A percentile compares a stretch with the other conserved stretches of the same genome.
These are phyloP conservation scores for Scaptomyza tumidula DNA, from an alignment of 2,888 invertebrate genomes.

Conservation along the genomic window DNA sequence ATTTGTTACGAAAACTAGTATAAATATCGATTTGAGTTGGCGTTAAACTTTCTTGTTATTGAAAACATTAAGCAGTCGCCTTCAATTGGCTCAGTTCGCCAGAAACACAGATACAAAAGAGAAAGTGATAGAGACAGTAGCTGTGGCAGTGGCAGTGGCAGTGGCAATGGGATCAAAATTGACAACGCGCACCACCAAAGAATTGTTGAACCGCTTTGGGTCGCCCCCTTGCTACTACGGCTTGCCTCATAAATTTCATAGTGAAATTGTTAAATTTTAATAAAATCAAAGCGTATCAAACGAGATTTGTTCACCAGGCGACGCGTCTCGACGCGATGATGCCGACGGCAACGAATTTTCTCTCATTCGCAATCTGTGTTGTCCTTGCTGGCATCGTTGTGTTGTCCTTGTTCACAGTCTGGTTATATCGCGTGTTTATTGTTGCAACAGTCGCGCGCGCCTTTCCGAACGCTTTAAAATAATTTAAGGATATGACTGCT, in stretches of 20 bases:
- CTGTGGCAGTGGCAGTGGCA: slow-evolving; percentile 8
- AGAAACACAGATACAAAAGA: slow-evolving; percentile 10
- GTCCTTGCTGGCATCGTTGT: slow-evolving; percentile 62
- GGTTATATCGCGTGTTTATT: slow-evolving; percentile 80
- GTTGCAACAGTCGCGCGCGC: slow-evolving; percentile 72
- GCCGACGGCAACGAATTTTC: slow-evolving; percentile 8
- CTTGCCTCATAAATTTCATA: slow-evolving; percentile 72
- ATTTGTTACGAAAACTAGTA: neutral
- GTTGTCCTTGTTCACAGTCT: slow-evolving; percentile 78
- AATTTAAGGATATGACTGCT: slow-evolving; percentile 72
- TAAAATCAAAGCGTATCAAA: slow-evolving; percentile 81
- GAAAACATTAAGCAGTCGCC: neutral
- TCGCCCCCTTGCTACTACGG: neutral
- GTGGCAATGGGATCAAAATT: neutral
- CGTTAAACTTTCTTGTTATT: neutral
- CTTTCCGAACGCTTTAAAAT: slow-evolving; percentile 66
- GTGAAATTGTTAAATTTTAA: slow-evolving; percentile 79
- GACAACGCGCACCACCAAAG: slow-evolving; percentile 12
- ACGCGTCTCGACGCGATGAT: slow-evolving; percentile 27
- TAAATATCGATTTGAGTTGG: neutral
- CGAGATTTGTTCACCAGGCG: slow-evolving; percentile 77
- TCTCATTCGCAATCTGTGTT: slow-evolving; percentile 35
- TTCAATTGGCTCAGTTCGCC: slow-evolving; percentile 34
- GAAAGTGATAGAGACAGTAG: slow-evolving; percentile 19
- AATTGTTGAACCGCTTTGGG: slow-evolving; percentile 25